phyloP scores from a whole-genome alignment of 2,888 invertebrate genomes.

The Tipula helvola region DNA sequence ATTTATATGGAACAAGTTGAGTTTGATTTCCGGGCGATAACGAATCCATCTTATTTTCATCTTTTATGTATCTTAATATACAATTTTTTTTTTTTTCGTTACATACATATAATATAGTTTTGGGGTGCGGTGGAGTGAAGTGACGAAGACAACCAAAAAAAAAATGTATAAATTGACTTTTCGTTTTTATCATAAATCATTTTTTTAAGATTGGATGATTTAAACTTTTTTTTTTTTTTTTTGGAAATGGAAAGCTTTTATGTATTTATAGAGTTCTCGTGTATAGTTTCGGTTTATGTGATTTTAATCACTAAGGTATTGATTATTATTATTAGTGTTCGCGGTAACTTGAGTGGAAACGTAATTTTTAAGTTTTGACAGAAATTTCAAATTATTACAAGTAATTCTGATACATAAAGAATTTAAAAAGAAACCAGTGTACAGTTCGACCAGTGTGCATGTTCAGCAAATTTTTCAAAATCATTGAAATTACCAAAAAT shows the following conservation, averaged over 20 bases:
- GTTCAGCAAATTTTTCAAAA: too few relatives aligned
- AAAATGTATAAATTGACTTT: background rate
- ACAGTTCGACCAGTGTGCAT: too few relatives aligned
- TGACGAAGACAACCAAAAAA: background rate
- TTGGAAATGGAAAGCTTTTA: background rate
- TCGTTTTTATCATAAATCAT: background rate
- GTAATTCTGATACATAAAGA: too few relatives aligned
- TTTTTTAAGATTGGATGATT: background rate
- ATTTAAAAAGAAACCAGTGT: too few relatives aligned
- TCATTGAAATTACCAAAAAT: too few relatives aligned
- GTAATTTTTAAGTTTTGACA: too few relatives aligned
- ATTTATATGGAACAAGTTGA: background rate
- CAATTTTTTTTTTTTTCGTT: background rate
- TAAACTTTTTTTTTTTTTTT: background rate
- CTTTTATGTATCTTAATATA: background rate
- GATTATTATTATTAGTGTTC: background rate
- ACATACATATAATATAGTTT: background rate
- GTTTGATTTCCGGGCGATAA: background rate
- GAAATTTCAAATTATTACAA: too few relatives aligned
- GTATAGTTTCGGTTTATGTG: background rate
- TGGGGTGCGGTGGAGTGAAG: background rate
- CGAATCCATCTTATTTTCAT: conserved; percentile 4
- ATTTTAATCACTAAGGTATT: background rate
- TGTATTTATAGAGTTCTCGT: background rate
- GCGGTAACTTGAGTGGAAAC: too few relatives aligned